phyloP scores from a whole-genome alignment of 2,888 invertebrate species.

The Omphaloscelis lunosa region DNA sequence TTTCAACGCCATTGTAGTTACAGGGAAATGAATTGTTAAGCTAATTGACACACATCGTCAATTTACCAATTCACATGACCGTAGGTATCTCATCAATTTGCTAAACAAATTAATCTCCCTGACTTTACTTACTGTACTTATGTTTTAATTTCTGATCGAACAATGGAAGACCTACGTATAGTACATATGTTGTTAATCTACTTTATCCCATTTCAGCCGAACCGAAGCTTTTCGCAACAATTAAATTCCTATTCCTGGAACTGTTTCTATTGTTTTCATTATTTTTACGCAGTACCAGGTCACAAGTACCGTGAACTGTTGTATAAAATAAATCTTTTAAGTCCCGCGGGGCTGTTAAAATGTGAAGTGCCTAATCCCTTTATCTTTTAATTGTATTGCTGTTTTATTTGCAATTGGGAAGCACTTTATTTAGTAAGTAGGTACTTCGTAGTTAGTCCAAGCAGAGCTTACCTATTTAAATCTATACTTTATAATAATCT shows the following conservation, averaged over 20 bases:
- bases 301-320: conserved; percentile 1
- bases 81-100: too few species aligned
- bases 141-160: too few species aligned
- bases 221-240: conserved; percentile 14
- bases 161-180: too few species aligned
- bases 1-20: too few species aligned
- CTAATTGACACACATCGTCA: too few species aligned
- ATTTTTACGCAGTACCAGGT: conserved; percentile 15
- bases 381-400: conserved; percentile 19
- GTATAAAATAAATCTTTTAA: conserved; percentile 16
- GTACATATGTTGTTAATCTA: not conserved
- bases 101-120: not conserved
- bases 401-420: conserved; percentile 31
- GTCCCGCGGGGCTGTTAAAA: conserved; percentile 10
- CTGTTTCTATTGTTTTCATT: conserved; percentile 22
- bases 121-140: not conserved
- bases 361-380: conserved; percentile 27
- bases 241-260: not conserved
- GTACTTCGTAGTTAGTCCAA: not conserved
- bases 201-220: not conserved
- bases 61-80: too few species aligned
- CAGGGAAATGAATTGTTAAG: too few species aligned
- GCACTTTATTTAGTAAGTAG: conserved; percentile 4
- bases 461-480: conserved; percentile 11
- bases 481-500: too few species aligned